Base-by-base conservation (phyloP, 2,888 invertebrate genomes). In the Apamea monoglypha region DNA sequence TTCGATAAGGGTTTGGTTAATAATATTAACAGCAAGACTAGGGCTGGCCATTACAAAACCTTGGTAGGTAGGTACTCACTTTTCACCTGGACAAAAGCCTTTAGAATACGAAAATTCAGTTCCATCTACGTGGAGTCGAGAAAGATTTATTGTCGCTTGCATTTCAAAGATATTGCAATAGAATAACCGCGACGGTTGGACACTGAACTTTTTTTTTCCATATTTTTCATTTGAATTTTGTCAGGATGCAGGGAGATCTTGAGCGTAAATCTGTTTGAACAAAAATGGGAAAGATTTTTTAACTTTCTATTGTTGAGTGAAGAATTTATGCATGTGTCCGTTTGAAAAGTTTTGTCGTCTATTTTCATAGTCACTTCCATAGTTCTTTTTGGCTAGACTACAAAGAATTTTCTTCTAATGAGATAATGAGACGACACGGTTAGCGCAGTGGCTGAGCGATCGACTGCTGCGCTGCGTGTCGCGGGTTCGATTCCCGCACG, bases 211-310 rank as follows among this genome's bases (percentile, higher is more conserved):
- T 73, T 82, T 73, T 82, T 89, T 74, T 72, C 36, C 85, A 84
- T 87, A 87, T 87, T 87, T 87, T 85, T 85, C 75, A 87, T 87
- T 87, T 82, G 74, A 87, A 87, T 87, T 87, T 84, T 71, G 82
- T 67, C 25, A 67, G 47, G 64, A 70, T 61, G 66, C 63, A 63
- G 18, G 14, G 18, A 74, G 61, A 80, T 56, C 18, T 78, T 25
- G n/a, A 77, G 44, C 44, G 10, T 44, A 44, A 44, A 1, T 10
- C 44, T 44, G 44, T 44, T 40, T 40, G 40, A 44, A 78, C 32
- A 78, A 76, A 86, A 76, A 74, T 40, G 21, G 63, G 40, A 47
- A 29, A 44, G 12, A 18, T 44, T 74, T 70, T 67, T 68, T 44
- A 29, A 59, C 6, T 63, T 80, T 69, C 69, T 18, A 29, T 69